phyloP scores from a whole-genome alignment of 2,888 invertebrate species.

The Plutella xylostella region DNA sequence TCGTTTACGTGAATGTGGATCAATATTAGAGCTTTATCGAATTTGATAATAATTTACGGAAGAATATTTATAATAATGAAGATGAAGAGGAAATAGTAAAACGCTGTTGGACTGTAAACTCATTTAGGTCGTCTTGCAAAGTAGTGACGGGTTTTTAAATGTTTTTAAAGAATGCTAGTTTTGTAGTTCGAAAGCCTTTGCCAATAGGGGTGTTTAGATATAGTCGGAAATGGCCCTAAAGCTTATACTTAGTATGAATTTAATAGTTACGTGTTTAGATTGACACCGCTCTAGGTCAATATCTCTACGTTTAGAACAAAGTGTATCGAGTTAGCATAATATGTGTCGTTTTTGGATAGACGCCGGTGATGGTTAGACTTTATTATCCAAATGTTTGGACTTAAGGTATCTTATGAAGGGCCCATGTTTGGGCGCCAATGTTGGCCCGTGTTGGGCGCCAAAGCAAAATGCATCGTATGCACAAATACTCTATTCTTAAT shows the following conservation, averaged over 20 bases:
- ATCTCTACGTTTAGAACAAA: constrained; percentile 45
- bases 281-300: constrained; percentile 29
- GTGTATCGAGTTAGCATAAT: constrained; percentile 35
- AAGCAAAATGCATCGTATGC: constrained; percentile 34
- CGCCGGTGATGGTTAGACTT: constrained; percentile 13
- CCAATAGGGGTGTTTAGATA: constrained; percentile 37
- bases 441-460: constrained; percentile 23
- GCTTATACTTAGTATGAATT: constrained; percentile 57
- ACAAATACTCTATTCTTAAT: constrained; percentile 56
- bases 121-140: constrained; percentile 55
- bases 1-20: constrained; percentile 61
- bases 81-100: constrained; percentile 29
- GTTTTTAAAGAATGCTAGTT: constrained; percentile 64
- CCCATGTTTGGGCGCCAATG: constrained; percentile 24
- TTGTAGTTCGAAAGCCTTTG: constrained; percentile 37
- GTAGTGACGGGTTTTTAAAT: constrained; percentile 48
- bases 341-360: constrained; percentile 38
- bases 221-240: constrained; percentile 44
- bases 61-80: constrained; percentile 50
- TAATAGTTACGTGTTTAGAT: constrained; percentile 44
- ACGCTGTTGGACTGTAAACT: constrained; percentile 21
- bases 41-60: constrained; percentile 69
- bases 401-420: constrained; percentile 28
- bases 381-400: constrained; percentile 3
- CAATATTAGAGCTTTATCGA: constrained; percentile 70